These are phyloP conservation scores for Lacanobia oleracea DNA, from an alignment of 2,888 invertebrate genomes.

Conservation along the genomic window DNA sequence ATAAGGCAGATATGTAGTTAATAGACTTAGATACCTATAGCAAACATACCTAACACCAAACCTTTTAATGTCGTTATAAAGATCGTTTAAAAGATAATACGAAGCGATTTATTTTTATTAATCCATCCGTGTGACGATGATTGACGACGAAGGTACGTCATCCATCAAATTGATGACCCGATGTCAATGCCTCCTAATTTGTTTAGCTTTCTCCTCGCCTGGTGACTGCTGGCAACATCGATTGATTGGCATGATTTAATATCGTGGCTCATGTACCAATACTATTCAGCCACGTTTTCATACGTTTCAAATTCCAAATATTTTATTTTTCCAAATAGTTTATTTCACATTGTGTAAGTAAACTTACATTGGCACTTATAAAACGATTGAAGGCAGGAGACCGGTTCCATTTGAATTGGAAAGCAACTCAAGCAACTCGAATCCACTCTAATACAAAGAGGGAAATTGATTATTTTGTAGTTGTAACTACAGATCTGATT, in stretches of 20 bases:
- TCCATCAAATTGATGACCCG: slow-evolving; percentile 16
- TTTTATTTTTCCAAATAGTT: no score
- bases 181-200: slow-evolving; percentile 8
- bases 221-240: neutral
- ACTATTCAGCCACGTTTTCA: neutral
- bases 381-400: no score
- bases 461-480: no score
- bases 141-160: slow-evolving; percentile 13
- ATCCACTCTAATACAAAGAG: no score
- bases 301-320: neutral
- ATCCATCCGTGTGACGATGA: slow-evolving; percentile 25
- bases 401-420: no score
- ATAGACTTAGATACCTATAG: no score
- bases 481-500: no score
- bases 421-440: no score
- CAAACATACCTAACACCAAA: neutral
- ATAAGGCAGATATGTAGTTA: no score
- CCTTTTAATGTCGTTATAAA: neutral
- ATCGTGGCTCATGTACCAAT: neutral
- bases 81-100: slow-evolving; percentile 2
- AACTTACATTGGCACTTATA: no score
- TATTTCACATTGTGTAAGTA: no score
- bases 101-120: slow-evolving; percentile 13
- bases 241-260: neutral
- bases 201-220: neutral